Evolutionary conservation across 2,113 vertebrate species (phyloP).

Genomic region (Megalops atlanticus): DNA sequence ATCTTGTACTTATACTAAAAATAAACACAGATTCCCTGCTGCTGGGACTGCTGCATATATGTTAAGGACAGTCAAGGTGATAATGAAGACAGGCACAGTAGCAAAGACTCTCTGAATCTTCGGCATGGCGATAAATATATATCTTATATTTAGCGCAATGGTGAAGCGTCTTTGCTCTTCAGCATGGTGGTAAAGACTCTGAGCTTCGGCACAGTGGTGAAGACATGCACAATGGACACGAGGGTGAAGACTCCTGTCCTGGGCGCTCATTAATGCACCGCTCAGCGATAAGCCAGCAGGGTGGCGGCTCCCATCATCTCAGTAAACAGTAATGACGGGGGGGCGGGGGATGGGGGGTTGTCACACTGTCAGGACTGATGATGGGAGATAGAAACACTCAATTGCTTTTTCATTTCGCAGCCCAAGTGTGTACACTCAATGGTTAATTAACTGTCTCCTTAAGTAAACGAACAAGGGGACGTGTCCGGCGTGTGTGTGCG

Average conservation of each 20-base stretch:
- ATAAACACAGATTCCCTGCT: too few species aligned
- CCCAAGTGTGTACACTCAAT: slow-evolving; percentile 46
- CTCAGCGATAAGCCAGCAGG: slow-evolving; percentile 25
- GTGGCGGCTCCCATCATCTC: slow-evolving; percentile 48
- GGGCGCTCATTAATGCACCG: not conserved
- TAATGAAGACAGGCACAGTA: too few species aligned
- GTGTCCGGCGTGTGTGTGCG: not conserved
- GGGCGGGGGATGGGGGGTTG: slow-evolving; percentile 51
- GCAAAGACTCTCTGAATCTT: too few species aligned
- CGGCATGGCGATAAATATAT: too few species aligned
- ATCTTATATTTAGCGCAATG: too few species aligned
- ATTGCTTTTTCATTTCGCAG: slow-evolving; percentile 71
- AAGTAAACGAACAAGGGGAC: slow-evolving; percentile 38
- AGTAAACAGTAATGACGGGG: slow-evolving; percentile 62
- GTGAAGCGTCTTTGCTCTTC: too few species aligned
- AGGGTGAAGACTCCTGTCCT: not conserved
- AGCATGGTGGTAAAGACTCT: too few species aligned
- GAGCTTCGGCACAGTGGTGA: too few species aligned
- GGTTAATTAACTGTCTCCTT: slow-evolving; percentile 77
- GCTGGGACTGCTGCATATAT: too few species aligned
- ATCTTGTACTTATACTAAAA: too few species aligned
- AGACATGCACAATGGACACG: too few species aligned
- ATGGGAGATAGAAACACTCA: slow-evolving; percentile 64
- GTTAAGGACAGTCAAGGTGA: too few species aligned
- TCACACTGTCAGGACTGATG: slow-evolving; percentile 24